phyloP scores from a whole-genome alignment of 2,797 vertebrate genomes.

The Denticeps clupeoides region DNA sequence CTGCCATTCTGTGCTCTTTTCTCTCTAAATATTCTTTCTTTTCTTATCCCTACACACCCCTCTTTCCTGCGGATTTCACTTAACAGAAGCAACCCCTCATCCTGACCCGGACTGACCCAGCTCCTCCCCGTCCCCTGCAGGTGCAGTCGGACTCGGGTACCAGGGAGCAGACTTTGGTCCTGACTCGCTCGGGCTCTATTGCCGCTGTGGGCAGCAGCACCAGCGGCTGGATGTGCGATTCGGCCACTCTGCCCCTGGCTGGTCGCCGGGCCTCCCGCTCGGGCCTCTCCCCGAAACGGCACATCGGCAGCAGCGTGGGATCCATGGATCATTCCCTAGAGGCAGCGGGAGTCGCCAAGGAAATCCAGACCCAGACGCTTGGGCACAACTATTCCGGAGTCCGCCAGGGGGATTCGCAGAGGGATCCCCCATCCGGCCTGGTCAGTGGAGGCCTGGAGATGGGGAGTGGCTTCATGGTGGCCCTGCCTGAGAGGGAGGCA shows the following conservation, averaged over 20 bases:
- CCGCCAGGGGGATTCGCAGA: slow-evolving; percentile 50
- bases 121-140: slow-evolving; percentile 53
- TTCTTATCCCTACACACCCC: slow-evolving; percentile 1
- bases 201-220: slow-evolving; percentile 44
- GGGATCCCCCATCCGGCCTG: slow-evolving; percentile 55
- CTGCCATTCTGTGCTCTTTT: slow-evolving; percentile 17
- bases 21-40: slow-evolving; percentile 15
- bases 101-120: slow-evolving; percentile 45
- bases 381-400: slow-evolving; percentile 44
- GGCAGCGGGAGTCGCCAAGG: slow-evolving; percentile 24
- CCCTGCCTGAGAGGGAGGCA: slow-evolving; percentile 50
- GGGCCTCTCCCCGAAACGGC: slow-evolving; percentile 65
- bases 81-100: slow-evolving; percentile 34
- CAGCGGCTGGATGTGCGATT: slow-evolving; percentile 64
- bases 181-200: slow-evolving; percentile 59
- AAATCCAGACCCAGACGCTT: slow-evolving; percentile 35
- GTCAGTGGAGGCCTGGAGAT: slow-evolving; percentile 59
- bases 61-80: slow-evolving; percentile 16
- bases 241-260: slow-evolving; percentile 58
- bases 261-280: slow-evolving; percentile 65
- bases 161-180: slow-evolving; percentile 58
- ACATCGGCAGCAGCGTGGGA: slow-evolving; percentile 53
- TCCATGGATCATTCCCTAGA: slow-evolving; percentile 17
- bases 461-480: slow-evolving; percentile 60
- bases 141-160: slow-evolving; percentile 64